Evolutionary conservation across 2,888 invertebrate species (phyloP).

Genomic region (Onchidella celtica): DNA sequence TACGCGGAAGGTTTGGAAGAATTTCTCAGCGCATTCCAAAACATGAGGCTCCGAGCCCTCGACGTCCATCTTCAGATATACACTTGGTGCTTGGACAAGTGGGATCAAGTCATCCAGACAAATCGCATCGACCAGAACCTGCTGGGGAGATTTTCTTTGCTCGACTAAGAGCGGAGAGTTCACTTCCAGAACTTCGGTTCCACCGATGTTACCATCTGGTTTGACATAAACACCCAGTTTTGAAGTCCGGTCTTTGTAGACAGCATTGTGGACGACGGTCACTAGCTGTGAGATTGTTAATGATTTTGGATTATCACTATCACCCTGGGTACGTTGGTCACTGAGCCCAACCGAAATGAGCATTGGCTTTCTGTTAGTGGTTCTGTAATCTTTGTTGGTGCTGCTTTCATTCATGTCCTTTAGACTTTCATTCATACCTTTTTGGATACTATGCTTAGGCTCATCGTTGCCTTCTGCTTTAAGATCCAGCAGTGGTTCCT

Average conservation of each 20-base stretch:
- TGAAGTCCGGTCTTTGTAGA: conserved; percentile 49
- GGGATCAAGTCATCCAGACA: conserved; percentile 61
- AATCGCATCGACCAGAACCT: conserved; percentile 54
- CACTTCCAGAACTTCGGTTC: background rate
- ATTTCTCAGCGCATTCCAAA: conserved; percentile 56
- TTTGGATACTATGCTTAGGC: too few species aligned
- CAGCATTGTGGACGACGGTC: conserved; percentile 53
- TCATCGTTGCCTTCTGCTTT: too few species aligned
- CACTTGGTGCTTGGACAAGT: conserved; percentile 51
- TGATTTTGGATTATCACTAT: background rate
- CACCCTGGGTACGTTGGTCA: too few species aligned
- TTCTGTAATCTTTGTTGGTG: background rate
- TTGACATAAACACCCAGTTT: conserved; percentile 1
- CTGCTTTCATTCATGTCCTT: background rate
- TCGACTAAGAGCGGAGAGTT: background rate
- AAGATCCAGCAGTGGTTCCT: too few species aligned
- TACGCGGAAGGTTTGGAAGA: conserved; percentile 60
- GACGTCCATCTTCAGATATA: conserved; percentile 71
- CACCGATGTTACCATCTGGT: conserved; percentile 6
- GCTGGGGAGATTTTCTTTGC: background rate
- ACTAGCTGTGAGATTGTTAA: conserved; percentile 49
- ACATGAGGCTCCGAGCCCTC: conserved; percentile 67
- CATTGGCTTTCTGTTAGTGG: background rate
- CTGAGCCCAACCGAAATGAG: too few species aligned
- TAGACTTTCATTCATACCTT: too few species aligned